Evolutionary conservation across 2,797 vertebrate genomes (phyloP).

Genomic region (Euthynnus affinis): DNA sequence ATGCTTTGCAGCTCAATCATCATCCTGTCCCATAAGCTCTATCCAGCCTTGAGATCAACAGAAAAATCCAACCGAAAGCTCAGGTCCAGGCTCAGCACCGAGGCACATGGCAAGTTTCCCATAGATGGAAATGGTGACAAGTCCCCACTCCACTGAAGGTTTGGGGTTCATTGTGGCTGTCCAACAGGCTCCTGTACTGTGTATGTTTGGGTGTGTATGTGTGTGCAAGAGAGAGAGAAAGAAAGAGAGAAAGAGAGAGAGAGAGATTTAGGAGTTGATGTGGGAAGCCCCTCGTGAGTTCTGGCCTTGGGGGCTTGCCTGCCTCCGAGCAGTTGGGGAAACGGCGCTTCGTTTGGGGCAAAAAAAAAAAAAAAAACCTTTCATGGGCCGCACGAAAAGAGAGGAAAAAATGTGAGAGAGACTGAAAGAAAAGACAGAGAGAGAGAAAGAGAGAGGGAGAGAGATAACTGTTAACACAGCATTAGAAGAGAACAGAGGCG

Average conservation of each 20-base stretch:
- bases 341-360: slow-evolving; percentile 60
- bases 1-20: slow-evolving; percentile 61
- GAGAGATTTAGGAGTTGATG: slow-evolving; percentile 35
- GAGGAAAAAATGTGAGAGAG: slow-evolving; percentile 36
- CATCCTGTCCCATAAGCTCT: slow-evolving; percentile 7
- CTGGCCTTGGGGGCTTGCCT: slow-evolving; percentile 36
- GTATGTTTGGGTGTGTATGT: slow-evolving; percentile 37
- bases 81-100: slow-evolving; percentile 10
- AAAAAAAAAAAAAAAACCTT: slow-evolving; percentile 69
- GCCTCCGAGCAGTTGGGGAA: slow-evolving; percentile 55
- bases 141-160: slow-evolving; percentile 50
- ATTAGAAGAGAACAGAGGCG: slow-evolving; percentile 78
- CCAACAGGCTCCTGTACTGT: slow-evolving; percentile 26
- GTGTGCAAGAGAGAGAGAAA: slow-evolving; percentile 21
- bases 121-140: slow-evolving; percentile 21
- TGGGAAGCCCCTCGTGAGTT: slow-evolving; percentile 48
- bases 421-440: slow-evolving; percentile 29
- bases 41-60: slow-evolving; percentile 22
- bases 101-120: slow-evolving; percentile 41
- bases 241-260: slow-evolving; percentile 34
- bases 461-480: slow-evolving; percentile 87
- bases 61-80: slow-evolving; percentile 14
- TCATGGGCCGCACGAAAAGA: slow-evolving; percentile 50
- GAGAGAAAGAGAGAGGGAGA: slow-evolving; percentile 43
- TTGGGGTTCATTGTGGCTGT: slow-evolving; percentile 55